Conservation (phyloP, 2,888 invertebrate genomes). For the Drosophila melanocephala region DNA sequence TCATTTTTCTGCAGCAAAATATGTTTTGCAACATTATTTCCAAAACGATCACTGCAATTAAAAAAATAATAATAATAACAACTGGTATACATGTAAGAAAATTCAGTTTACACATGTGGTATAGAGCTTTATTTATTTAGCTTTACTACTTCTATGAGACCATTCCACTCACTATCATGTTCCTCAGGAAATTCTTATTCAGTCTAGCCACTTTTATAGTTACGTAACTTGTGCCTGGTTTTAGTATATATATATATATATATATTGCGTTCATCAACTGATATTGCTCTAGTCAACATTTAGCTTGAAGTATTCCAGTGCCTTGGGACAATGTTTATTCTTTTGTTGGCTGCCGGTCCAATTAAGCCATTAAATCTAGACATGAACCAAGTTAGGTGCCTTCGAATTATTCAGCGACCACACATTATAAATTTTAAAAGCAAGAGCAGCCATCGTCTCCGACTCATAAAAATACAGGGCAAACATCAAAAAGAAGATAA, state of each 20-base stretch:
- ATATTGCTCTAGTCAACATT: conserved; percentile 7
- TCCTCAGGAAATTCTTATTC: neutral
- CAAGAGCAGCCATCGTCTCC: conserved; percentile 21
- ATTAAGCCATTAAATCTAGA: conserved; percentile 81
- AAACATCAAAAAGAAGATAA: conserved; percentile 1
- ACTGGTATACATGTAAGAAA: neutral
- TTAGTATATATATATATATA: neutral
- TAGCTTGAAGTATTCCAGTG: conserved; percentile 1
- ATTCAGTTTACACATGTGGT: neutral
- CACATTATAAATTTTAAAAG: conserved; percentile 83
- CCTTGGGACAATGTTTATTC: neutral
- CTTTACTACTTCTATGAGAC: neutral
- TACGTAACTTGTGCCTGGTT: neutral
- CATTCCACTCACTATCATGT: neutral
- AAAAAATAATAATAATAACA: neutral
- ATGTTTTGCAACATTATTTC: neutral
- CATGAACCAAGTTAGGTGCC: conserved; percentile 82
- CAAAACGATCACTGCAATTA: neutral
- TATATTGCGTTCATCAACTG: neutral
- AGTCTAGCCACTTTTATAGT: neutral
- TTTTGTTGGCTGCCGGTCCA: conserved; percentile 28
- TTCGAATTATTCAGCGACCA: conserved; percentile 83
- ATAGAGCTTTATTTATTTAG: neutral
- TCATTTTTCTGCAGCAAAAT: neutral
- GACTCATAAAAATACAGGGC: conserved; percentile 56